These are phyloP conservation scores for Neodiprion fabricii DNA, from an alignment of 1,140 invertebrate genomes.

Conservation along the genomic window DNA sequence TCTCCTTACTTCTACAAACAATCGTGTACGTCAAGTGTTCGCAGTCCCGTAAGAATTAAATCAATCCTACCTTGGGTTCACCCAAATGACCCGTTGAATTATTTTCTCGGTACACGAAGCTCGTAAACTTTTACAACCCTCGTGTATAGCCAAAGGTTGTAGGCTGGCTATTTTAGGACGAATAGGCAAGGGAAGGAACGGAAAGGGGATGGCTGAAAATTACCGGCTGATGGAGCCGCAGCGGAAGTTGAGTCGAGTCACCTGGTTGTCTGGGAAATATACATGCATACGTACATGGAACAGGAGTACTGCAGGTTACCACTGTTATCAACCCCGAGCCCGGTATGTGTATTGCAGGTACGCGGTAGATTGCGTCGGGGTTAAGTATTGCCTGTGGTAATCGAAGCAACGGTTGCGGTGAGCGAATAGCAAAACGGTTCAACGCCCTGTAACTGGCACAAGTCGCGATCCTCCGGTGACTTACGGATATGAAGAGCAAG, in stretches of 20 bases:
- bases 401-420: background rate
- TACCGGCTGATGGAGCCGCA: background rate
- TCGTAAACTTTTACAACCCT: conserved; percentile 4
- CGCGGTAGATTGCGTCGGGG: background rate
- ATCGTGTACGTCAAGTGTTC: too few relatives aligned
- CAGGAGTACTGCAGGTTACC: background rate
- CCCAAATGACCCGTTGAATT: background rate
- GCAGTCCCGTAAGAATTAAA: background rate
- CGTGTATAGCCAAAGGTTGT: background rate
- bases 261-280: background rate
- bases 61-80: background rate
- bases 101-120: conserved; percentile 2
- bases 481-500: background rate
- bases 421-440: conserved; percentile 7
- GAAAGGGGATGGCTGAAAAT: background rate
- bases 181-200: background rate
- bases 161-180: background rate
- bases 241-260: background rate
- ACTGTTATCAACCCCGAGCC: background rate
- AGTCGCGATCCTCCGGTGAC: conserved; percentile 1
- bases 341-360: background rate
- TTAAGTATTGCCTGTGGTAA: background rate
- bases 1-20: too few relatives aligned
- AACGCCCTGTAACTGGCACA: background rate
- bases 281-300: too few relatives aligned